Evolutionary conservation across 1,140 invertebrate species (phyloP).

Genomic region (Harlomillsia oculata): DNA sequence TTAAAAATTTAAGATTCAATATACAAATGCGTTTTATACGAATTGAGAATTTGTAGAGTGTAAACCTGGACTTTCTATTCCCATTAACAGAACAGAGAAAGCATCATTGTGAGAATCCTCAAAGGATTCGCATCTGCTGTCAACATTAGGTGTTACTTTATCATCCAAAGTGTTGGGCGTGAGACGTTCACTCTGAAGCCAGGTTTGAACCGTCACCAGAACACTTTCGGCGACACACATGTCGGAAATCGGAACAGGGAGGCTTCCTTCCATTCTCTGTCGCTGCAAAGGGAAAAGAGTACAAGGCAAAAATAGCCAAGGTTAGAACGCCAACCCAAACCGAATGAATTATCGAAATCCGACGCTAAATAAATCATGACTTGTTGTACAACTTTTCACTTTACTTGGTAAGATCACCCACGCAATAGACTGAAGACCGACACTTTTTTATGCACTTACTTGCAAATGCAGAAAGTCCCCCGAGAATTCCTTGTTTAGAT

Average conservation of each 20-base stretch:
- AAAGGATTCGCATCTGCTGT: background rate
- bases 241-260: background rate
- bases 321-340: background rate
- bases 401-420: background rate
- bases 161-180: background rate
- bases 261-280: no score
- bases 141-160: background rate
- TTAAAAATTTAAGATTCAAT: background rate
- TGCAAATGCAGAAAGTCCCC: constrained; percentile 14
- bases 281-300: no score
- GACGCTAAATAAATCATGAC: background rate
- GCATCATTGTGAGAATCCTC: no score
- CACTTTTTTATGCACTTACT: constrained; percentile 6
- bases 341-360: background rate
- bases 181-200: constrained; percentile 12
- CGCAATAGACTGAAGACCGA: background rate
- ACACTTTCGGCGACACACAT: constrained; percentile 26
- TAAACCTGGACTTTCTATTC: background rate
- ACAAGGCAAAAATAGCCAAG: no score
- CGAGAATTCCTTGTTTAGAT: constrained; percentile 23
- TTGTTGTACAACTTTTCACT: background rate
- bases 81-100: background rate
- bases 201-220: constrained; percentile 22
- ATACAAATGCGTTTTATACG: background rate
- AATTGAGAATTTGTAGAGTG: background rate